Evolutionary conservation across 2,113 vertebrate genomes (phyloP).

Genomic region (Laticauda colubrina): DNA sequence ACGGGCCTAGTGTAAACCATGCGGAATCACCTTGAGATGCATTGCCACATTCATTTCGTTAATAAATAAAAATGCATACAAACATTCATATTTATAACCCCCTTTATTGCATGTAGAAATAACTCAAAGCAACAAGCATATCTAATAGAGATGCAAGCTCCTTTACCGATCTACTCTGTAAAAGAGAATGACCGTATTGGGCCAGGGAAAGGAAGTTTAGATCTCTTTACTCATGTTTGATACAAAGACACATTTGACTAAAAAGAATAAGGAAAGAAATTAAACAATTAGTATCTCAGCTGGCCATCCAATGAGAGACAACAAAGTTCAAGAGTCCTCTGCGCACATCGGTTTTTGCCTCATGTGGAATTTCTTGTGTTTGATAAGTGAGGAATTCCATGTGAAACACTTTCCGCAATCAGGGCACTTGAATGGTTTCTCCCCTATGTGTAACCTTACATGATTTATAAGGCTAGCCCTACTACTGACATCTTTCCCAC

Average conservation of each 20-base stretch:
- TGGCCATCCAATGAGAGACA: neutral
- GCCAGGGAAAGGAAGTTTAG: neutral
- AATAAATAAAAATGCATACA: neutral
- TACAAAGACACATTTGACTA: neutral
- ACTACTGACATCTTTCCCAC: neutral
- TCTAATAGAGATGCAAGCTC: neutral
- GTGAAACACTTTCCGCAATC: neutral
- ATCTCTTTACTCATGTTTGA: neutral
- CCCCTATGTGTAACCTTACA: neutral
- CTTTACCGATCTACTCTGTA: neutral
- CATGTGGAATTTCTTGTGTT: neutral
- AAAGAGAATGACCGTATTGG: neutral
- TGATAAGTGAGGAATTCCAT: neutral
- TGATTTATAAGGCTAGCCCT: neutral
- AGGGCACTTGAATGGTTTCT: neutral
- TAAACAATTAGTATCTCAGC: neutral
- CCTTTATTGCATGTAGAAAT: neutral
- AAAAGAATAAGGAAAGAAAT: neutral
- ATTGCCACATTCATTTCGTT: no score
- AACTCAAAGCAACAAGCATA: neutral
- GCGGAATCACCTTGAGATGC: neutral
- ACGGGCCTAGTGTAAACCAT: no score
- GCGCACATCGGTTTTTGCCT: neutral
- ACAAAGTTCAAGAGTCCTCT: neutral
- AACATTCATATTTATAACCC: neutral